Percentiles rank a stretch among this genome's conserved stretches.
These are phyloP conservation scores for Drosophila ogumai DNA, from an alignment of 1,140 invertebrate genomes.

Conservation along the genomic window DNA sequence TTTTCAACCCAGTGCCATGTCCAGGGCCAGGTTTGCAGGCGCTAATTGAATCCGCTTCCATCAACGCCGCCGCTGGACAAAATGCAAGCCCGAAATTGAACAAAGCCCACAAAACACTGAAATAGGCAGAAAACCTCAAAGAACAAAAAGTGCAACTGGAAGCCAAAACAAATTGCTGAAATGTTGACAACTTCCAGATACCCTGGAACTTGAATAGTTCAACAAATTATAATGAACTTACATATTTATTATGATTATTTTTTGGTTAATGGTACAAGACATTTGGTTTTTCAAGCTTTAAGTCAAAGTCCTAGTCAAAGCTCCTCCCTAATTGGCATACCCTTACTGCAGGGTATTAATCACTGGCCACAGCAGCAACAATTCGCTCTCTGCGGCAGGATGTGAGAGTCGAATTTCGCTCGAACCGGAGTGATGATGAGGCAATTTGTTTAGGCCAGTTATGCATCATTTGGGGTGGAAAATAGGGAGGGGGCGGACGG, in stretches of 20 bases:
- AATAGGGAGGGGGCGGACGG: not conserved
- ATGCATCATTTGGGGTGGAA: constrained; percentile 43
- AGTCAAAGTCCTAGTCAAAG: too few species aligned
- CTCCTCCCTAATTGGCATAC: not conserved
- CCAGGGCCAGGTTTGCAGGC: constrained; percentile 5
- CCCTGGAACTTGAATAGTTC: not conserved
- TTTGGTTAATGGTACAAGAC: not conserved
- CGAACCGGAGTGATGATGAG: constrained; percentile 50
- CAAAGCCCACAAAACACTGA: constrained; percentile 24
- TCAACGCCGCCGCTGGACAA: constrained; percentile 5
- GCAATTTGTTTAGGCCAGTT: constrained; percentile 63
- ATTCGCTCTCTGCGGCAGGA: constrained; percentile 23
- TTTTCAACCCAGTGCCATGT: constrained; percentile 1
- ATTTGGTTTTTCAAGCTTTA: too few species aligned
- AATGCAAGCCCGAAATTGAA: constrained; percentile 32
- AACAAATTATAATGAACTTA: not conserved
- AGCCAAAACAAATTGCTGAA: not conserved
- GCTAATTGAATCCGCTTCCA: constrained; percentile 45
- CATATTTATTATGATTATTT: not conserved
- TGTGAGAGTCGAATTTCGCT: constrained; percentile 17
- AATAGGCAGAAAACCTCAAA: constrained; percentile 29
- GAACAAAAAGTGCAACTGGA: constrained; percentile 20
- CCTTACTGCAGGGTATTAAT: constrained; percentile 10
- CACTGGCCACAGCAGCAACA: not conserved
- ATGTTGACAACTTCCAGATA: not conserved